Base-by-base conservation (phyloP, 2,888 invertebrate species). In the Gandaritis pyraliata region DNA sequence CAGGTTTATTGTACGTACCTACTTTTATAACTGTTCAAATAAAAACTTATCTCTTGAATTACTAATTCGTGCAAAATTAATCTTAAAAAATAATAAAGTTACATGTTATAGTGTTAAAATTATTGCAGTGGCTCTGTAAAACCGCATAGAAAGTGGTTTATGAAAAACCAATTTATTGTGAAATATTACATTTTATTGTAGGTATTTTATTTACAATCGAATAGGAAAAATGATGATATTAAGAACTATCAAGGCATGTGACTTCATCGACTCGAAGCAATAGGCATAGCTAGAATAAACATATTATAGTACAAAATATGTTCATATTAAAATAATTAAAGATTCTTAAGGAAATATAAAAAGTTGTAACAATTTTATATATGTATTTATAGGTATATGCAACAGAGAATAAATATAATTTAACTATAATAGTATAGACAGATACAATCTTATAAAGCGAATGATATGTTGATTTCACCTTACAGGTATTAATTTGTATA, bases 381-480 rank as follows among this genome's bases (percentile, higher is more conserved):
- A 62, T 65, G 56, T 70, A 70, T 61, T 54, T 60, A 67, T 75
- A 75, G 71, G 72, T 73, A 77, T 77, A 80, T 74, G 77, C 79
- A 80, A 83, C 82, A 75, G 79, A 84, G 69, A 82, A 82, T 85
- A 82, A 80, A 75, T 55, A 64, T 74, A 78, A 75, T 75, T 72
- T 73, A 73, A 72, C 70, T 77, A 77, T 75, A 80, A 80, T 80
- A 81, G 77, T 78, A 77, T 75, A 75, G 74, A 76, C 78, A 81
- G 73, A 77, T 83, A 83, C 68, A 76, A 76, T 85, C 88, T 90
- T 90, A 90, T 86, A 88, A 92, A 91, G 92, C 92, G 90, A 91
- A 89, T 92, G 92, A 92, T 92, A 92, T 92, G 92, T 92, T 81
- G 81, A 79, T 83, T 80, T 85, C 81, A 84, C 82, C 87, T 88